Percentiles rank a stretch among this genome's conserved stretches.
Evolutionary conservation across 2,113 vertebrate genomes (phyloP).

Genomic region (Falco punctatus): DNA sequence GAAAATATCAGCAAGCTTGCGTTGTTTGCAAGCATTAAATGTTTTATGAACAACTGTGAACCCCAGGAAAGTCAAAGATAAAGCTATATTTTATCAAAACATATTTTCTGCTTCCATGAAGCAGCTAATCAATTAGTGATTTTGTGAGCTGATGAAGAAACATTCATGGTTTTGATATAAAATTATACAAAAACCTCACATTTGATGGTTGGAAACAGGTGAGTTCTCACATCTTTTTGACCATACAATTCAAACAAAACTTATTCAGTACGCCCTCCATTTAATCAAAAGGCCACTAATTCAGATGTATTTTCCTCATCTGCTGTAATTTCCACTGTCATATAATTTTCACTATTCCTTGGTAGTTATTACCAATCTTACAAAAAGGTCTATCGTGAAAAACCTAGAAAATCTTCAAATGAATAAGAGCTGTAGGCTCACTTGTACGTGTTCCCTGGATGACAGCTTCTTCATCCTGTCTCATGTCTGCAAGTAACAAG

Average conservation of each 20-base stretch:
- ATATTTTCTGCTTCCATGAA: background rate
- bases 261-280: background rate
- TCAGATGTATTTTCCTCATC: background rate
- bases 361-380: background rate
- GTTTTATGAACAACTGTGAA: background rate
- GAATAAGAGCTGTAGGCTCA: background rate
- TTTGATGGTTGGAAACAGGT: background rate
- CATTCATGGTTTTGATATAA: background rate
- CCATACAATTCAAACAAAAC: background rate
- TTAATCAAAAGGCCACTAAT: background rate
- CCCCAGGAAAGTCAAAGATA: background rate
- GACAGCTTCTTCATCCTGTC: background rate
- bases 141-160: background rate
- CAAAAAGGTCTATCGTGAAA: background rate
- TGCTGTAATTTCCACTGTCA: background rate
- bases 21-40: background rate
- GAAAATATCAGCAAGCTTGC: background rate
- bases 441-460: accelerated
- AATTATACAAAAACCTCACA: background rate
- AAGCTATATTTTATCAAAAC: background rate
- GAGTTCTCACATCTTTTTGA: background rate
- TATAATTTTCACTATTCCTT: background rate
- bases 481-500: background rate
- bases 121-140: background rate
- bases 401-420: background rate